These are phyloP conservation scores for Rhinogobio ventralis DNA, from an alignment of 2,797 vertebrate genomes.

Conservation along the genomic window DNA sequence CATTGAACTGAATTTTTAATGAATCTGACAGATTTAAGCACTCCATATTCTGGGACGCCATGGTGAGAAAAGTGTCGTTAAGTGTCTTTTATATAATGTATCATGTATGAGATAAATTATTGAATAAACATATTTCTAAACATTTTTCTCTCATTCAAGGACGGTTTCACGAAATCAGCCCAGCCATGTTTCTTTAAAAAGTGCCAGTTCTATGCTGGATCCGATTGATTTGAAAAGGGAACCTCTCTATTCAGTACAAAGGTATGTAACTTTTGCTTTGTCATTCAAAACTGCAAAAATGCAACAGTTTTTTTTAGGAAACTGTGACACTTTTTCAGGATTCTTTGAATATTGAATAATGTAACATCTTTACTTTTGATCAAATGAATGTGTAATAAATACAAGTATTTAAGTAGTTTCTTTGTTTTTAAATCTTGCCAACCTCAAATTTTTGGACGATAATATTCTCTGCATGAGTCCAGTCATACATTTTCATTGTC, in stretches of 20 bases:
- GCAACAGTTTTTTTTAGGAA: no score
- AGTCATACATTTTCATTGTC: neutral
- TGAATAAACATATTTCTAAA: neutral
- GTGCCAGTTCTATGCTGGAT: constrained; percentile 39
- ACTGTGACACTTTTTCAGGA: neutral
- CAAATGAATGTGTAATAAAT: no score
- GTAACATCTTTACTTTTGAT: no score
- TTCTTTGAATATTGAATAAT: neutral
- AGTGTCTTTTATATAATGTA: neutral
- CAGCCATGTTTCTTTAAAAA: constrained; percentile 44
- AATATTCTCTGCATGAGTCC: neutral
- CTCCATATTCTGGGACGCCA: neutral
- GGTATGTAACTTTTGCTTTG: neutral
- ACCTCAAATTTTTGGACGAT: neutral
- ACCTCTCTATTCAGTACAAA: neutral
- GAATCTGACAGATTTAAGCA: neutral
- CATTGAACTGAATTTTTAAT: neutral
- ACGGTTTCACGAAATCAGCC: constrained; percentile 2
- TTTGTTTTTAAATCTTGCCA: neutral
- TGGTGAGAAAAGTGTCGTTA: neutral
- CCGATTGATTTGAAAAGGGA: constrained; percentile 1
- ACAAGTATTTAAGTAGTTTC: neutral
- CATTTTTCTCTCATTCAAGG: constrained; percentile 21
- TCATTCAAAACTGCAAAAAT: no score
- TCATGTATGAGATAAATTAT: neutral